Evolutionary conservation across 2,888 invertebrate genomes (phyloP), one percentile per base, ranked within the genome.

Genomic region (Scaptomyza polygonia): DNA sequence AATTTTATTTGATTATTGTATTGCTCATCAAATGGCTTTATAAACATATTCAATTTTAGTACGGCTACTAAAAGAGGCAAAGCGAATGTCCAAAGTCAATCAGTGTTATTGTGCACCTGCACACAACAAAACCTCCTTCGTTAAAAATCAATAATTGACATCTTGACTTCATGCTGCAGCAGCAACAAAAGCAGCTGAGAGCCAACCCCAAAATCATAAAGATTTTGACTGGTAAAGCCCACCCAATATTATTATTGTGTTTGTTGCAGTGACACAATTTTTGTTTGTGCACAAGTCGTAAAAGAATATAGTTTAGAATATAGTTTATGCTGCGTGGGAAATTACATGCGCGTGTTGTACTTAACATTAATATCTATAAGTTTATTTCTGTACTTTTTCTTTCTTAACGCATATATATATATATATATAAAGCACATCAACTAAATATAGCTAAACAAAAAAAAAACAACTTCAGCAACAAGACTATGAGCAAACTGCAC

Each of bases 131-230:
- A 48, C 61, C 42, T 16, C 30, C 21, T 9, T 47, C 61, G 66
- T 66, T 25, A 73, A 81, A 81, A 81, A 81, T 81, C 80, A 79
- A 81, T 81, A 81, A 68, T 53, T 75, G 67, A 74, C 74, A 74
- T 84, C 71, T 71, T 74, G 63, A 67, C 79, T 70, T 57, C 61
- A 34, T 58, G 54, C 67, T 54, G 42, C 43, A 55, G 40, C 43
- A 65, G 72, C 42, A 48, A 32, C 39, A 12, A 30, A 9, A 30
- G 45, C 18, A 25, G 48, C 14, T 34, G 40, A 32, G 11, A 18
- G 49, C 40, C 44, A 36, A 36, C 34, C 43, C 5, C 25, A 52
- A 62, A 54, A 30, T 32, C 48, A 67, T 40, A 57, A 56, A 43
- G 32, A 40, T 32, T 14, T 27, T 30, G 39, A 7, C n/a, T n/a